phyloP scores from a whole-genome alignment of 2,888 invertebrate species.

The Anthrax anthrax region DNA sequence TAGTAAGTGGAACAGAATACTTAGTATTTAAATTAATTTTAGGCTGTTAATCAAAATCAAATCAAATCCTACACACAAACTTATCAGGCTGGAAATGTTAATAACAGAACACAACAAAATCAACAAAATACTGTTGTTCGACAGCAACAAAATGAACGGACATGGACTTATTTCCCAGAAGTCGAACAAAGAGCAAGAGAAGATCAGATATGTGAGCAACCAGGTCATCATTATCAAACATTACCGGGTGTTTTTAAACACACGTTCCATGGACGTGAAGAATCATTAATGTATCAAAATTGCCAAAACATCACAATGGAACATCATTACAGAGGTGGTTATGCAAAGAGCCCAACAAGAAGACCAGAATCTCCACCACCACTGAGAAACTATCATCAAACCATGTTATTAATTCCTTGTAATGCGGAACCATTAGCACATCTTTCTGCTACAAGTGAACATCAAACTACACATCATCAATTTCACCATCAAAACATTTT shows the following conservation, averaged over 20 bases:
- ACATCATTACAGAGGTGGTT: slow-evolving; percentile 27
- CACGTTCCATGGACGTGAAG: slow-evolving; percentile 29
- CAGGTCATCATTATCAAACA: slow-evolving; percentile 28
- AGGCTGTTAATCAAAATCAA: too few species aligned
- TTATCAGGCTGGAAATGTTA: too few species aligned
- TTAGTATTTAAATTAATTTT: too few species aligned
- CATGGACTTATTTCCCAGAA: slow-evolving; percentile 31
- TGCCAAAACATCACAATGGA: slow-evolving; percentile 26
- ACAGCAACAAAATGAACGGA: slow-evolving; percentile 30
- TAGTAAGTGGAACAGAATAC: too few species aligned
- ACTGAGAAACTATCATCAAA: slow-evolving; percentile 50
- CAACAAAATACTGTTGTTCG: too few species aligned
- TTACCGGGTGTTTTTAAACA: slow-evolving; percentile 32
- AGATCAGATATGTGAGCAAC: slow-evolving; percentile 22
- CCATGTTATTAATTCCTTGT: slow-evolving; percentile 54
- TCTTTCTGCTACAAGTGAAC: slow-evolving; percentile 28
- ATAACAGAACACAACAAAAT: too few species aligned
- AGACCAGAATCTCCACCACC: slow-evolving; percentile 59
- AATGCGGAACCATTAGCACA: slow-evolving; percentile 36
- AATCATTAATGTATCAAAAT: slow-evolving; percentile 30
- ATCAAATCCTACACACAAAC: too few species aligned
- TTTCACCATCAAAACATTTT: slow-evolving; percentile 32
- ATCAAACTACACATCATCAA: too few species aligned
- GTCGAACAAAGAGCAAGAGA: slow-evolving; percentile 26
- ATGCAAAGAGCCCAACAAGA: slow-evolving; percentile 32